Conservation (phyloP, 2,797 vertebrate genomes). For the Mormyrops attenuatus region DNA sequence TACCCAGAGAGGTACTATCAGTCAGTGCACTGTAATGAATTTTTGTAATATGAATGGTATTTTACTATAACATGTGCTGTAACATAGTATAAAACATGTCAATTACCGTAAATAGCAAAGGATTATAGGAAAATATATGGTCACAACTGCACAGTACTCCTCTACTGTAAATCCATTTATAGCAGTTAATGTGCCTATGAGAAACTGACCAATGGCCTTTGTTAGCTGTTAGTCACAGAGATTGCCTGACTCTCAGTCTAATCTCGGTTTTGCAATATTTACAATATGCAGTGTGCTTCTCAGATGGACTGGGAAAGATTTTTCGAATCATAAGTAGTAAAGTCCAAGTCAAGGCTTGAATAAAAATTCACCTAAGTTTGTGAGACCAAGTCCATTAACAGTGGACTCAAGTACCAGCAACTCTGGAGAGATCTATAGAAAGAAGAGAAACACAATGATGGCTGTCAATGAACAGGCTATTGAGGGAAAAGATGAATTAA, state of each 20-base stretch:
- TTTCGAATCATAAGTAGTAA: not conserved
- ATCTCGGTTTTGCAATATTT: not conserved
- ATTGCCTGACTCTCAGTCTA: no score
- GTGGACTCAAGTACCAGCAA: not conserved
- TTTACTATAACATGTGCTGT: not conserved
- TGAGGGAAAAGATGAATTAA: not conserved
- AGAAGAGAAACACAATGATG: not conserved
- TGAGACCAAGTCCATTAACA: not conserved
- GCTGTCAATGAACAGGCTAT: not conserved
- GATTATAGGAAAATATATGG: not conserved
- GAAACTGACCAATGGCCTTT: no score
- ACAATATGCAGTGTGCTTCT: not conserved
- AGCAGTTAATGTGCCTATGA: no score
- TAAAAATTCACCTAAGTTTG: not conserved
- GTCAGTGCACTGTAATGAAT: not conserved
- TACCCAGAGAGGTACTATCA: not conserved
- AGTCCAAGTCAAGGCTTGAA: not conserved
- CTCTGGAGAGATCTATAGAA: not conserved
- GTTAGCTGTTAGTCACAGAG: no score
- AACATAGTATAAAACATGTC: not conserved
- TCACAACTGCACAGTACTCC: not conserved
- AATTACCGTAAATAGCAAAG: not conserved
- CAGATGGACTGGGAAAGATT: not conserved
- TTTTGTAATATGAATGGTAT: not conserved
- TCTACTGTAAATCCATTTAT: no score